phyloP scores from a whole-genome alignment of 2,888 invertebrate species.

The Parnassius glacialis region DNA sequence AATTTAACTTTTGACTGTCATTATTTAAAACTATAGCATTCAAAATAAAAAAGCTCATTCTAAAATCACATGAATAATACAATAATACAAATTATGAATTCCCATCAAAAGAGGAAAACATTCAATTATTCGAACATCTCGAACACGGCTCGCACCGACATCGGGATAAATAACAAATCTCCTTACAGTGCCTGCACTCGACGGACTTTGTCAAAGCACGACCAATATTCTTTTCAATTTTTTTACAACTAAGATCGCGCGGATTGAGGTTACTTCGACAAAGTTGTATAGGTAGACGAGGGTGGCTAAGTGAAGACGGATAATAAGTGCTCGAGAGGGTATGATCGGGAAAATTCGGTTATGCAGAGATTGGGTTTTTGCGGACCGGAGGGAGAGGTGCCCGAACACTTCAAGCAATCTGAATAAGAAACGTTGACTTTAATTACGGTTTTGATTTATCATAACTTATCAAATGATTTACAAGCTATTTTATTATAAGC shows the following conservation, averaged over 20 bases:
- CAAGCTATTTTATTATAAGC: too few species aligned
- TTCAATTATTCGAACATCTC: conserved; percentile 37
- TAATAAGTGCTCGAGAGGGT: conserved; percentile 47
- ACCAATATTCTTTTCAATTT: not conserved
- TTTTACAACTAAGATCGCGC: conserved; percentile 16
- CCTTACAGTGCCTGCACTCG: conserved; percentile 33
- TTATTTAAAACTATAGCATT: too few species aligned
- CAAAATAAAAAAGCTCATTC: not conserved
- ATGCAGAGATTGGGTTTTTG: conserved; percentile 36
- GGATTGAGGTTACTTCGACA: conserved; percentile 34
- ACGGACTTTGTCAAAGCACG: conserved; percentile 36
- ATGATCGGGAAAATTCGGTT: conserved; percentile 49
- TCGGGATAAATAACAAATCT: conserved; percentile 39
- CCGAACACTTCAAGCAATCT: conserved; percentile 34
- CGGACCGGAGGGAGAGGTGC: conserved; percentile 37
- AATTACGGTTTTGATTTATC: not conserved
- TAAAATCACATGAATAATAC: conserved; percentile 13
- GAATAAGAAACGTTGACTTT: conserved; percentile 35
- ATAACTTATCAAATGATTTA: too few species aligned
- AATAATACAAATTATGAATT: conserved; percentile 22
- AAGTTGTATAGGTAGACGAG: conserved; percentile 33
- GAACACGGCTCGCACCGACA: conserved; percentile 35
- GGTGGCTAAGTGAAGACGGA: conserved; percentile 39
- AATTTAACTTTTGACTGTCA: too few species aligned
- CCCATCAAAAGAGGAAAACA: conserved; percentile 34